phyloP scores from a whole-genome alignment of 2,888 invertebrate genomes.

The Eilema sororculum region DNA sequence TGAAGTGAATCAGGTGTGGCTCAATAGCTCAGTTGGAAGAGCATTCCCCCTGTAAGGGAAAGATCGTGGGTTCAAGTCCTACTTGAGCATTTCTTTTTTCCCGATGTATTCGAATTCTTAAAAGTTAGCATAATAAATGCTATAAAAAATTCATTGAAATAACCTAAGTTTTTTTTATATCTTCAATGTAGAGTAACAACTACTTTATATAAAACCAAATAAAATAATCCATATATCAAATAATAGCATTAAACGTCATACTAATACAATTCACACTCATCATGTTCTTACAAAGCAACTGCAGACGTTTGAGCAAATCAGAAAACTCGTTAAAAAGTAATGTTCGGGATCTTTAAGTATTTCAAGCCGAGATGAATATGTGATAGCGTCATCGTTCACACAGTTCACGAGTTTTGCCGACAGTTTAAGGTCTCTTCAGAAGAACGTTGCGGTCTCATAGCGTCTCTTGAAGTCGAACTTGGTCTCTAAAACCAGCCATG shows the following conservation, averaged over 20 bases:
- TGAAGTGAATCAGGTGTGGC: too few relatives aligned
- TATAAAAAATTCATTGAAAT: too few relatives aligned
- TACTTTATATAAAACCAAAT: too few relatives aligned
- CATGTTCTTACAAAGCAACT: constrained; percentile 20
- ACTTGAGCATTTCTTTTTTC: too few relatives aligned
- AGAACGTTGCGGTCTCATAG: constrained; percentile 15
- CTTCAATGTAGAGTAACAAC: too few relatives aligned
- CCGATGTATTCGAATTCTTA: too few relatives aligned
- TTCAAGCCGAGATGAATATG: constrained; percentile 57
- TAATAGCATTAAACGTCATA: not conserved
- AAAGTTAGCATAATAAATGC: too few relatives aligned
- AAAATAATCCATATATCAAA: not conserved
- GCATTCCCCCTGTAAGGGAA: too few relatives aligned
- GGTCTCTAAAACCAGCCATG: not conserved
- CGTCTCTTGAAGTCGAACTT: constrained; percentile 9
- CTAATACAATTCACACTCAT: constrained; percentile 11
- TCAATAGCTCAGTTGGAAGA: too few relatives aligned
- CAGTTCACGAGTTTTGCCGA: constrained; percentile 60
- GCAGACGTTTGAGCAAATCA: constrained; percentile 47
- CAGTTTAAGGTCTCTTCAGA: constrained; percentile 45
- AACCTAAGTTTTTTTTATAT: too few relatives aligned
- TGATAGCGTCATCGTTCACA: constrained; percentile 66
- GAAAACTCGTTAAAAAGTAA: constrained; percentile 61
- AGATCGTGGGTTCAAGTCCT: too few relatives aligned
- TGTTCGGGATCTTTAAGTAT: constrained; percentile 57